Conservation (phyloP, 2,113 vertebrate genomes). For the Amia ocellicauda region DNA sequence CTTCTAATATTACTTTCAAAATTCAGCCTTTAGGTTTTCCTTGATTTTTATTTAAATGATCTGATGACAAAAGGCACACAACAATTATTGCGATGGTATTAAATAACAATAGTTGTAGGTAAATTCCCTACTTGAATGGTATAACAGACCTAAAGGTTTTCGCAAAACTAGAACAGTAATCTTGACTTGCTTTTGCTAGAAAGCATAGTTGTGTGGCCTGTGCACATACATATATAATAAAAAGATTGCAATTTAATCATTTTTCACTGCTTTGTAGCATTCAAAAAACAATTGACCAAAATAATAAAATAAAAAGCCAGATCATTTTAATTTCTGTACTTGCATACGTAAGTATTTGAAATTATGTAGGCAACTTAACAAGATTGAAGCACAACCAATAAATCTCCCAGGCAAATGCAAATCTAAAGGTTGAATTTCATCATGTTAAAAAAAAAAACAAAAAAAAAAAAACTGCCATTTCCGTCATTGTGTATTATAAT, state of each 20-base stretch:
- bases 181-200: no score
- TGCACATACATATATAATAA: slow-evolving; percentile 5
- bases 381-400: slow-evolving; percentile 22
- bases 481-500: slow-evolving; percentile 1
- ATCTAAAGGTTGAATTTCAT: slow-evolving; percentile 13
- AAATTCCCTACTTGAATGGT: not conserved
- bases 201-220: slow-evolving; percentile 1
- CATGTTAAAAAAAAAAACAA: not conserved
- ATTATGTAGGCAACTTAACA: slow-evolving; percentile 5
- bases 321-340: not conserved
- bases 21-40: slow-evolving; percentile 20
- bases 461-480: slow-evolving; percentile 9
- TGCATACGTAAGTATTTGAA: slow-evolving; percentile 1
- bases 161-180: no score
- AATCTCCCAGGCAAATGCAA: not conserved
- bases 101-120: slow-evolving; percentile 9
- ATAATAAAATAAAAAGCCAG: not conserved
- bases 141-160: slow-evolving; percentile 7
- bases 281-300: slow-evolving; percentile 2
- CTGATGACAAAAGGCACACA: slow-evolving; percentile 18
- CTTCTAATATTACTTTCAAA: slow-evolving; percentile 11
- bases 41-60: slow-evolving; percentile 7
- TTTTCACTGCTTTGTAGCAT: not conserved
- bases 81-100: slow-evolving; percentile 9
- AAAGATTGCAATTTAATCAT: not conserved